phyloP scores from a whole-genome alignment of 2,797 vertebrate genomes.

The Spizella passerina region DNA sequence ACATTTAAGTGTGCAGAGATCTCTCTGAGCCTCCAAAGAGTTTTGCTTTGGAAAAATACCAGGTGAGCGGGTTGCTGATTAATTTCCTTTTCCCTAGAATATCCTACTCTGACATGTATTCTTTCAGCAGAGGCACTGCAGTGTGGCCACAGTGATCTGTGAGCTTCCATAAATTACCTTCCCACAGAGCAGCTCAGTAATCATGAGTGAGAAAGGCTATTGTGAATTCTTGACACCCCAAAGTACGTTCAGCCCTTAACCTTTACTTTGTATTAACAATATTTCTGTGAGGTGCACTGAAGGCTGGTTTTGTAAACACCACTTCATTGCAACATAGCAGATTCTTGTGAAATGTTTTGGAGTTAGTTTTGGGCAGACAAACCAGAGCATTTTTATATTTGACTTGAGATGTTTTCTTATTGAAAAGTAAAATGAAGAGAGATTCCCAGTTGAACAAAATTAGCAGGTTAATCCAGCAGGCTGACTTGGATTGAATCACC shows the following conservation, averaged over 20 bases:
- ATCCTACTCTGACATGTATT: neutral
- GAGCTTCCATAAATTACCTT: neutral
- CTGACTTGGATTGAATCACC: neutral
- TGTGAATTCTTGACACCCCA: neutral
- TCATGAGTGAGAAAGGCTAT: accelerated
- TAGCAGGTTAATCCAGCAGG: neutral
- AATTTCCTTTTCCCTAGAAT: neutral
- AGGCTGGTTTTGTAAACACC: neutral
- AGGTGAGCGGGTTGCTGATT: neutral
- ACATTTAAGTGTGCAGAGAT: neutral
- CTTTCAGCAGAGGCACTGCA: neutral
- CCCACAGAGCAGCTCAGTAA: neutral
- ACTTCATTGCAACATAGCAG: neutral
- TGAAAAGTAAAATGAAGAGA: neutral
- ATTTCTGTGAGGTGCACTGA: neutral
- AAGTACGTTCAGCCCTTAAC: neutral
- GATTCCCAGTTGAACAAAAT: neutral
- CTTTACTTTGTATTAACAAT: neutral
- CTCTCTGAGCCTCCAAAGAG: neutral
- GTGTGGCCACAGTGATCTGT: neutral
- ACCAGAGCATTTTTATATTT: neutral
- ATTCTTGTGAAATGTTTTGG: neutral
- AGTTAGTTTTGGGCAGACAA: neutral
- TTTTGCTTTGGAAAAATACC: neutral
- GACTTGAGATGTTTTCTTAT: neutral